These are phyloP conservation scores for Tenualosa thibaudeaui DNA, from an alignment of 2,797 vertebrate species.

Conservation along the genomic window DNA sequence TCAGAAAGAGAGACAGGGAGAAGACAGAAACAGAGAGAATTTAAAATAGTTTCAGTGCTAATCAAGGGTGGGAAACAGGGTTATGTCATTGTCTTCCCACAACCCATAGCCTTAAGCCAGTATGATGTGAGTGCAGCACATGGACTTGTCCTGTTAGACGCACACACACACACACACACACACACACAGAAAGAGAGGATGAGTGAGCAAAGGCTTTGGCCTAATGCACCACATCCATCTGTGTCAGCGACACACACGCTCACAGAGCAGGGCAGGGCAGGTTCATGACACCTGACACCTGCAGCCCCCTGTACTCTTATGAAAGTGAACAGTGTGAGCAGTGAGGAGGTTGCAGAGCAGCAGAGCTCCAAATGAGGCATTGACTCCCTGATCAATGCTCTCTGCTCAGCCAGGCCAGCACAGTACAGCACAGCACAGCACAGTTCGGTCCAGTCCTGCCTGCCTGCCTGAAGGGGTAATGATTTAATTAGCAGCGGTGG, in stretches of 20 bases:
- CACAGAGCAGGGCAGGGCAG: background rate
- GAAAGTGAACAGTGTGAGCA: background rate
- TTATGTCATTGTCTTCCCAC: background rate
- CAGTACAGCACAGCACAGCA: background rate
- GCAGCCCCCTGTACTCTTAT: background rate
- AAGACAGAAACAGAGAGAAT: background rate
- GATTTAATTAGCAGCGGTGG: conserved; percentile 42
- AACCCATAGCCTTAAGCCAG: background rate
- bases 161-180: too few species aligned
- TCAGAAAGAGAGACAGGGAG: background rate
- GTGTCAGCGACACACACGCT: background rate
- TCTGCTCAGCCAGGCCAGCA: background rate
- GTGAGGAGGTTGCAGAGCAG: background rate
- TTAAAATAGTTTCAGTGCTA: background rate
- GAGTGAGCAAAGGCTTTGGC: too few species aligned
- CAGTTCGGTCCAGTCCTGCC: background rate
- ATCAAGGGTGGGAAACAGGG: background rate
- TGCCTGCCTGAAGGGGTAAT: conserved; percentile 9
- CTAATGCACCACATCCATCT: too few species aligned
- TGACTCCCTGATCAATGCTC: conserved; percentile 35
- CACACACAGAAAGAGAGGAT: too few species aligned
- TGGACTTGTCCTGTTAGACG: background rate
- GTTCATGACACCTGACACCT: background rate
- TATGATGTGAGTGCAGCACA: background rate
- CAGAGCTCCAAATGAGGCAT: background rate